Evolutionary conservation across 2,797 vertebrate genomes (phyloP).

Genomic region (Pipistrellus pipistrellus): DNA sequence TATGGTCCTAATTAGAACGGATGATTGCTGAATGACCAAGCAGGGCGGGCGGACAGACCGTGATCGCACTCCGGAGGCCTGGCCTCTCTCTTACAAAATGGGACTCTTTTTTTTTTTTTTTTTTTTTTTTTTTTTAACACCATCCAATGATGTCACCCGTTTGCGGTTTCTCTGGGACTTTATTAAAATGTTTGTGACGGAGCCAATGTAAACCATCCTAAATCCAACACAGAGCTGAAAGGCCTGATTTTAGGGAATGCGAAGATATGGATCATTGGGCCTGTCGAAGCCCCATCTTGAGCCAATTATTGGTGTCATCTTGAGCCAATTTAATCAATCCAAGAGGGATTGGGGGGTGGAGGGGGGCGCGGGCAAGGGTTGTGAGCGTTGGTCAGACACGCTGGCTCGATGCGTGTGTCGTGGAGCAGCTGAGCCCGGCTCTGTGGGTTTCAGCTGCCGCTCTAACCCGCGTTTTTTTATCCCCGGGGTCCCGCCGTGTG

Average conservation of each 20-base stretch:
- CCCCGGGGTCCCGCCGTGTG: slow-evolving; percentile 26
- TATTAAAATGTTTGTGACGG: slow-evolving; percentile 96
- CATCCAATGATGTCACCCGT: slow-evolving; percentile 98
- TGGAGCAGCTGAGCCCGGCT: slow-evolving; percentile 79
- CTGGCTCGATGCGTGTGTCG: slow-evolving; percentile 89
- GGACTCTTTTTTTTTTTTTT: slow-evolving; percentile 91
- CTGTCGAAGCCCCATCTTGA: slow-evolving; percentile 97
- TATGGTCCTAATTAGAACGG: slow-evolving; percentile 85
- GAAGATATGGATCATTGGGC: slow-evolving; percentile 99
- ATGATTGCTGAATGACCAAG: slow-evolving; percentile 87
- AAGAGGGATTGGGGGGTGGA: slow-evolving; percentile 91
- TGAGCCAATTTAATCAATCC: slow-evolving; percentile 99
- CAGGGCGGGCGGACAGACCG: slow-evolving; percentile 70
- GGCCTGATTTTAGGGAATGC: slow-evolving; percentile 95
- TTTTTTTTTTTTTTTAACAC: slow-evolving; percentile 92
- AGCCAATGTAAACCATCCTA: slow-evolving; percentile 99
- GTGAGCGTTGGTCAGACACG: slow-evolving; percentile 97
- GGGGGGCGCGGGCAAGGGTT: slow-evolving; percentile 87
- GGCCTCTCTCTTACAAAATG: slow-evolving; percentile 93
- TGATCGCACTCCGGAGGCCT: slow-evolving; percentile 86
- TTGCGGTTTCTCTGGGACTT: slow-evolving; percentile 95
- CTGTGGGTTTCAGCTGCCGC: slow-evolving; percentile 75
- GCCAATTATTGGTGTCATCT: slow-evolving; percentile 99
- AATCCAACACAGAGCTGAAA: slow-evolving; percentile 96
- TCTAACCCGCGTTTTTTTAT: slow-evolving; percentile 62